Percentiles rank a stretch among this genome's conserved stretches.
Evolutionary conservation across 2,888 invertebrate species (phyloP).

Genomic region (Heliconius ethilla): DNA sequence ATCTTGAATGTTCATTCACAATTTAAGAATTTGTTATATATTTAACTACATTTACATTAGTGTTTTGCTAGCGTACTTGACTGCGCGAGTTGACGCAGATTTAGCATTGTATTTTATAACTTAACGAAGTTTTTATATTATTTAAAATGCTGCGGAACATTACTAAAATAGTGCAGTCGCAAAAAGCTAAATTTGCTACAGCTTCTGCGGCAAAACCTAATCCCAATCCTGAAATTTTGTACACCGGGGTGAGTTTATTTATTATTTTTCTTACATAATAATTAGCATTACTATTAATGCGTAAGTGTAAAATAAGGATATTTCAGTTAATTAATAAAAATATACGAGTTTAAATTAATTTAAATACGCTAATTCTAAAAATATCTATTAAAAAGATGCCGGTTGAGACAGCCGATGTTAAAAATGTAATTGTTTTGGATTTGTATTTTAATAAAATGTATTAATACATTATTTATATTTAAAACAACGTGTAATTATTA

Average conservation of each 20-base stretch:
- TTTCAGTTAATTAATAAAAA: neutral
- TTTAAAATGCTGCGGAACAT: slow-evolving; percentile 64
- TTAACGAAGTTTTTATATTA: neutral
- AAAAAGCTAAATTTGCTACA: slow-evolving; percentile 79
- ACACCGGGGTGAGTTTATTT: slow-evolving; percentile 84
- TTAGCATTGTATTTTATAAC: neutral
- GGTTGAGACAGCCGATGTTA: neutral
- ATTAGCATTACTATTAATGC: neutral
- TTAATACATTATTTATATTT: neutral
- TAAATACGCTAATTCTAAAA: neutral
- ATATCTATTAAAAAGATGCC: neutral
- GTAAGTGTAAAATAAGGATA: neutral
- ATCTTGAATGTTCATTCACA: neutral
- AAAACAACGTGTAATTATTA: neutral
- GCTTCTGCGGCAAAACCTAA: slow-evolving; percentile 85
- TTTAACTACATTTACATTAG: neutral
- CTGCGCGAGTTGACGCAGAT: neutral
- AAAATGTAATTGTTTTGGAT: neutral
- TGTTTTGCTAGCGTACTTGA: neutral
- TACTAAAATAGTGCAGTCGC: slow-evolving; percentile 59
- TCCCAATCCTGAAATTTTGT: slow-evolving; percentile 87
- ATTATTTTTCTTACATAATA: neutral
- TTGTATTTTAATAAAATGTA: neutral
- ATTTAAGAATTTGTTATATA: neutral
- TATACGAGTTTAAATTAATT: neutral